Evolutionary conservation across 23 tunicate species (phyloP), one percentile per base, ranked within the genome.

Genomic region (Aplidium turbinatum): DNA sequence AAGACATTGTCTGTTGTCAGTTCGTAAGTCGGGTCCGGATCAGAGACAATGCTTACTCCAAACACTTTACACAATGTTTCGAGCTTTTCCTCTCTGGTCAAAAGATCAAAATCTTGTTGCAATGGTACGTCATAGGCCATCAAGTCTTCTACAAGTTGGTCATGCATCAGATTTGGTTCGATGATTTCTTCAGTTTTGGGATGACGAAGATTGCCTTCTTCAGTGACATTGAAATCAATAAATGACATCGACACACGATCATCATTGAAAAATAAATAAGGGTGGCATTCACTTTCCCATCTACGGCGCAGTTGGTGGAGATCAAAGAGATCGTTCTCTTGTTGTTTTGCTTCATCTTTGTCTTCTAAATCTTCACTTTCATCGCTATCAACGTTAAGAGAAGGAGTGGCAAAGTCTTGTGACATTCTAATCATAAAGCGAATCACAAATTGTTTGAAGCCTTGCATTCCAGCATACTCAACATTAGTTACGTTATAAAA

Each of bases 1-100:
- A 83, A 57, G 25, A 75, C 82, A 76, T 83, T 83, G 55, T 83
- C 89, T 11, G 89, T 83, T 36, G 89, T 83, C 31, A 83, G 52
- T 32, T 83, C 89, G 40, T 83, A 83, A 26, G 82, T 83, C 33
- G 68, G 63, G 39, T 83, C 89, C 0, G 89, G 89, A 76, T 83
- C 89, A 3, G 31, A 20, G n/a, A 35, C 54, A 6, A 47, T 36
- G 30, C 29, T 6, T 1, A 83, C 56, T 4, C 67, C 76, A 69
- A 83, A 36, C 5, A 83, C 76, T 20, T 64, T 67, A 50, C 76
- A 83, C 18, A 83, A 56, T 5, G 47, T 66, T 25, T 35, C 25
- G 2, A 83, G 62, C 33, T 83, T 83, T 0, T 83, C 57, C 24
- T 75, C 38, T 0, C 89, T 35, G 13, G 68, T 25, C 56, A 75